These are phyloP conservation scores for Busseola fusca DNA, from an alignment of 2,888 invertebrate genomes.

Conservation along the genomic window DNA sequence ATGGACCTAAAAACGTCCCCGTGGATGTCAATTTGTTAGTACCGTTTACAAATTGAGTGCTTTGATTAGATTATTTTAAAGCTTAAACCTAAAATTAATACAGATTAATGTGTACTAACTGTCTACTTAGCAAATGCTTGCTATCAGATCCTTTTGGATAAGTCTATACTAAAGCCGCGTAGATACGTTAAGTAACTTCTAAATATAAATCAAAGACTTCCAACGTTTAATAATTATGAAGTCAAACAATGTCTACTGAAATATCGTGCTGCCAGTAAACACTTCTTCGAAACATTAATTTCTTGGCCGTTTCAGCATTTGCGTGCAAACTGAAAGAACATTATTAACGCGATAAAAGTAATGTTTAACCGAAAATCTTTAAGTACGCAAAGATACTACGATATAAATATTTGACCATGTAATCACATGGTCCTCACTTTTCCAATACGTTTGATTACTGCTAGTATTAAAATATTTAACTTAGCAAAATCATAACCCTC, in stretches of 20 bases:
- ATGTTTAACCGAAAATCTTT: conserved; percentile 33
- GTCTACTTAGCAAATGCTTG: background rate
- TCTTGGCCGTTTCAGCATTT: conserved; percentile 66
- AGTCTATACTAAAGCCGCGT: background rate
- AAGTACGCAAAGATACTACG: conserved; percentile 1
- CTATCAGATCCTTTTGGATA: background rate
- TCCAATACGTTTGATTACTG: background rate
- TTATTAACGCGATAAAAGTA: conserved; percentile 46
- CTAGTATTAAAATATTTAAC: background rate
- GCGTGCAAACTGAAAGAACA: conserved; percentile 67
- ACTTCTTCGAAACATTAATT: conserved; percentile 72
- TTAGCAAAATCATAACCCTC: background rate
- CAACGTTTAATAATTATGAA: conserved; percentile 9
- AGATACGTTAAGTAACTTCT: background rate
- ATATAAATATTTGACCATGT: background rate
- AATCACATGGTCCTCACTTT: background rate
- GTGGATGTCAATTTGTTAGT: background rate
- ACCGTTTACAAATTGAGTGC: background rate
- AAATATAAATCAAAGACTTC: conserved; percentile 23
- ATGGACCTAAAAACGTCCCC: background rate
- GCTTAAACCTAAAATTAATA: background rate
- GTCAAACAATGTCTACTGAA: conserved; percentile 34
- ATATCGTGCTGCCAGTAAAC: conserved; percentile 53
- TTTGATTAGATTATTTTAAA: background rate
- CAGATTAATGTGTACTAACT: background rate